Conservation (phyloP, 2,888 invertebrate genomes). For the Zhuqinia jingwanae region DNA sequence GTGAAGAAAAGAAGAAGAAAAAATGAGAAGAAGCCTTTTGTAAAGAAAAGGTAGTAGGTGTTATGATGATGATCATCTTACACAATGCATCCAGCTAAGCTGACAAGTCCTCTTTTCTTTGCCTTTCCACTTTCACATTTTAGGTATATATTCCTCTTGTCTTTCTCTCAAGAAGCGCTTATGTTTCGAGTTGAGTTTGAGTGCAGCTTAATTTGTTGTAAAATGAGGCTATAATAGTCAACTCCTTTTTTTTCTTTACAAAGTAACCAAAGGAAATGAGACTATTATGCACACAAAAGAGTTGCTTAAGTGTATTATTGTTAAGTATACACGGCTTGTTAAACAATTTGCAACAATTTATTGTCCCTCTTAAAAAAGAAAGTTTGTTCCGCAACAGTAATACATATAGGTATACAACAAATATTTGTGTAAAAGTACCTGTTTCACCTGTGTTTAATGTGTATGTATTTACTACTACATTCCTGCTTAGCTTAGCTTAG, state of each 20-base stretch:
- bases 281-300: constrained; percentile 21
- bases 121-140: background rate
- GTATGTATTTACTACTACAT: too few species aligned
- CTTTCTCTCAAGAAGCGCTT: constrained; percentile 25
- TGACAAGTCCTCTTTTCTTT: background rate
- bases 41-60: background rate
- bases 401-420: background rate
- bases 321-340: constrained; percentile 18
- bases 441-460: too few species aligned
- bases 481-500: too few species aligned
- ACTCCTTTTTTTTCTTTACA: constrained; percentile 28
- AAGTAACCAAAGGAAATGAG: constrained; percentile 16
- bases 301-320: constrained; percentile 24
- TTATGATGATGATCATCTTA: too few species aligned
- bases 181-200: constrained; percentile 40
- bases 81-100: background rate
- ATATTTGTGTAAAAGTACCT: background rate
- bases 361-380: background rate
- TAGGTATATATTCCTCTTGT: background rate
- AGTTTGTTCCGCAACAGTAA: background rate
- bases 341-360: constrained; percentile 35
- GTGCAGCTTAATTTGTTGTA: constrained; percentile 47
- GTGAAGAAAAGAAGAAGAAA: too few species aligned
- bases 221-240: constrained; percentile 47
- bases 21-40: too few species aligned